Base-by-base conservation (phyloP, 2,888 invertebrate species). In the Noctua pronuba region DNA sequence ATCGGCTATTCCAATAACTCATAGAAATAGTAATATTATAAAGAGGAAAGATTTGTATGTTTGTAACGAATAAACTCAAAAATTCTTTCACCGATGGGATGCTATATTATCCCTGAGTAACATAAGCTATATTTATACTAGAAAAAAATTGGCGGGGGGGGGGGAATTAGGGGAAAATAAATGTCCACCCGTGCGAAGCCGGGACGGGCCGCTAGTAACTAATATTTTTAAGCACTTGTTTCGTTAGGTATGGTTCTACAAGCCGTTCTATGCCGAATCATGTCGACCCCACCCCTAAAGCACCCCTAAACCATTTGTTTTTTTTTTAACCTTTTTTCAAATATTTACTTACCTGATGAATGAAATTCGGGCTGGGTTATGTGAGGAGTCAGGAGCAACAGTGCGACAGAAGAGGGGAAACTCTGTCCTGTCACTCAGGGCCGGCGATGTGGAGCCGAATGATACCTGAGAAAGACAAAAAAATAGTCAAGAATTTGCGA, bases 381-480 rank as follows among this genome's bases (percentile, higher is more conserved):
- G 98, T 1, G 99, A 98, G 0, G 99, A 98, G 93, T 99, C 99
- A 0, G 99, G 99, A 1, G 99, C 98, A 2, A 98, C 98, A 0
- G 99, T 98, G 60, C 99, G 97, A 94, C 98, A 98, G 97, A 99
- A 99, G 60, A 98, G 97, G 2, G 99, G 99, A 94, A 98, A 99
- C 94, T 99, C 98, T 58, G 98, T 98, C 44, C 99, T 97, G 94
- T 99, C 99, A 88, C 99, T 99, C 75, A 99, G 97, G 0, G 98
- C 98, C 28, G 99, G 99, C 0, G 99, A 98, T 35, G 98, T 98
- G 0, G 99, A 98, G 4, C 99, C 99, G 91, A 98, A 99, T 0
- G 99, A 99, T 58, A 99, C 98, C 98, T 98, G 93, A 18, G 28
- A 13, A 60, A 74, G 2, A 58, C 18, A 44, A 0, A 68, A 18